Evolutionary conservation across 2,888 invertebrate genomes (phyloP).

Genomic region (Nematopogon swammerdamellus): DNA sequence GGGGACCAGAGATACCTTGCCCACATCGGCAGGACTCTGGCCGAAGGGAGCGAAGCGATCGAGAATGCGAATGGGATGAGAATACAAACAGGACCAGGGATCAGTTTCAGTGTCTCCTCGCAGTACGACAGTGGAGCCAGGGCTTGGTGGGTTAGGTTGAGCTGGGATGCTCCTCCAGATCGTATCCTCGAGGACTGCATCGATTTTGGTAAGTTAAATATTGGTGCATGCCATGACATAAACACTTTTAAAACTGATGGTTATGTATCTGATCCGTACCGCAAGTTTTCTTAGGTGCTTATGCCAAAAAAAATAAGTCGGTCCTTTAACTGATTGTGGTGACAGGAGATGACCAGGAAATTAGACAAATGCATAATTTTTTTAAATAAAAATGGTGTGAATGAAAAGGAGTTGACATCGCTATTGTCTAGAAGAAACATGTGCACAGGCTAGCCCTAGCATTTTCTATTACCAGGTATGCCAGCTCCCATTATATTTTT

Average conservation of each 20-base stretch:
- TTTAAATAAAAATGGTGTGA: too few species aligned
- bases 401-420: too few species aligned
- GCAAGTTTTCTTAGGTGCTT: neutral
- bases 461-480: neutral
- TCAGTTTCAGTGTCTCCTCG: slow-evolving; percentile 4
- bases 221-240: too few species aligned
- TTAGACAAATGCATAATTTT: too few species aligned
- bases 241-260: too few species aligned
- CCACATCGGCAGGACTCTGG: neutral
- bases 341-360: too few species aligned
- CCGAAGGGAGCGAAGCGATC: neutral
- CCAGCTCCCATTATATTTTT: too few species aligned
- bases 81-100: neutral
- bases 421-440: too few species aligned
- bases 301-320: neutral
- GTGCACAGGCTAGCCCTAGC: too few species aligned
- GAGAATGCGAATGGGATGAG: neutral
- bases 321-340: neutral
- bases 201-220: slow-evolving; percentile 29
- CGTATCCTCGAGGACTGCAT: slow-evolving; percentile 46
- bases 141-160: slow-evolving; percentile 26
- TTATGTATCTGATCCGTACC: too few species aligned
- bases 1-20: neutral
- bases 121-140: slow-evolving; percentile 21
- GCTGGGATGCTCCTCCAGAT: slow-evolving; percentile 39